Evolutionary conservation across 2,797 vertebrate species (phyloP).

Genomic region (Vespertilio murinus): DNA sequence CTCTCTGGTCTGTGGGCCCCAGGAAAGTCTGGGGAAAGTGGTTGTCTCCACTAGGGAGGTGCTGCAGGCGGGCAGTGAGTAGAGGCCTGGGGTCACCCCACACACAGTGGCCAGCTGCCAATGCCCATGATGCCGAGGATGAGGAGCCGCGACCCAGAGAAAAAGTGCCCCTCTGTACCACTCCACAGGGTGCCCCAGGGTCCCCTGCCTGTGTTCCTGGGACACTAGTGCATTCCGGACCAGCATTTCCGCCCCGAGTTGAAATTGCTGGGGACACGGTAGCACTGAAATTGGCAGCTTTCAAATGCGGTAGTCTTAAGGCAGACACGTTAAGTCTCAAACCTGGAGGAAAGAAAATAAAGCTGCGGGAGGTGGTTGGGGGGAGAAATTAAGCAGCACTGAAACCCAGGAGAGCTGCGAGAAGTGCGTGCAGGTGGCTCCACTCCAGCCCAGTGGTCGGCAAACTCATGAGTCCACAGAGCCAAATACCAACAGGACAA

Average conservation of each 20-base stretch:
- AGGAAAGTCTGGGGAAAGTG: not conserved
- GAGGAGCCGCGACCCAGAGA: not conserved
- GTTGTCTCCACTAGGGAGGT: not conserved
- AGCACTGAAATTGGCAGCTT: constrained; percentile 43
- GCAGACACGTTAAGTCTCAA: constrained; percentile 49
- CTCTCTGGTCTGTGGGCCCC: not conserved
- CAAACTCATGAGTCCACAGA: too few species aligned
- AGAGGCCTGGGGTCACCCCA: not conserved
- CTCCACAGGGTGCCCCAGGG: not conserved
- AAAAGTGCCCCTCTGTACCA: not conserved
- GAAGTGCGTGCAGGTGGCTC: not conserved
- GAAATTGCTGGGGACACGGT: constrained; percentile 34
- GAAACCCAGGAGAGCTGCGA: constrained; percentile 46
- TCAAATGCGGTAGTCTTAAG: not conserved
- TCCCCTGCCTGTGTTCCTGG: not conserved
- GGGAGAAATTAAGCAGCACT: constrained; percentile 19
- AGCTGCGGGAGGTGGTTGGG: not conserved
- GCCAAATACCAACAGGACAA: too few species aligned
- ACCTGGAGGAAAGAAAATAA: constrained; percentile 49
- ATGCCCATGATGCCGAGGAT: not conserved
- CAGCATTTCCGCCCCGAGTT: constrained; percentile 40
- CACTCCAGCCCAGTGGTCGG: not conserved
- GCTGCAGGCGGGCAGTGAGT: not conserved
- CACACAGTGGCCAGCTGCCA: not conserved
- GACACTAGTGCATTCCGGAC: not conserved